Conservation (phyloP, 1,140 invertebrate genomes). For the Orius laevigatus region DNA sequence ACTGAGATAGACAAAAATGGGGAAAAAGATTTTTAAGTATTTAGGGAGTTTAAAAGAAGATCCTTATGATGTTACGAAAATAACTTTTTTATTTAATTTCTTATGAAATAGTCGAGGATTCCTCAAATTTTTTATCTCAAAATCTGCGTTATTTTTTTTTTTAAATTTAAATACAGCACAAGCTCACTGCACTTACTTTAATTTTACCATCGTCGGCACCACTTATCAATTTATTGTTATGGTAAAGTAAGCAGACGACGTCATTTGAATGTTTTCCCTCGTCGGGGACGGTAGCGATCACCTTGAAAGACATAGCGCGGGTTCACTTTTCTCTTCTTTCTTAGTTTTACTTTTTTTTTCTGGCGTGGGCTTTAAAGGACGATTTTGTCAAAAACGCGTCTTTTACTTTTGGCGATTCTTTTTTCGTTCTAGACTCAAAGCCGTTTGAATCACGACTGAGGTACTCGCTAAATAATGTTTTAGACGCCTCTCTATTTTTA, state of each 20-base stretch:
- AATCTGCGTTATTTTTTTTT: too few relatives aligned
- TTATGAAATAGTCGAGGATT: too few relatives aligned
- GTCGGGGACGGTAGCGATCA: constrained; percentile 21
- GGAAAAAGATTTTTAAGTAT: too few relatives aligned
- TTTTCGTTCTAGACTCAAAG: not conserved
- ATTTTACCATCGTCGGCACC: constrained; percentile 33
- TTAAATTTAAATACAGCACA: not conserved
- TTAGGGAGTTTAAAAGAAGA: too few relatives aligned
- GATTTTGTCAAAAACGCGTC: not conserved
- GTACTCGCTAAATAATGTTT: too few relatives aligned
- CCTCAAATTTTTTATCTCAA: too few relatives aligned
- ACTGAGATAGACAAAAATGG: too few relatives aligned
- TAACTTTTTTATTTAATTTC: too few relatives aligned
- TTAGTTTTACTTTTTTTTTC: not conserved
- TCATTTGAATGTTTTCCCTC: constrained; percentile 28
- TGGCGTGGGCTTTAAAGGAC: not conserved
- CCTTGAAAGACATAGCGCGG: constrained; percentile 10
- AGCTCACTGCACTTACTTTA: constrained; percentile 24
- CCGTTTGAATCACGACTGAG: too few relatives aligned
- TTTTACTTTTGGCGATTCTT: not conserved
- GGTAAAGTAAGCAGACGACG: constrained; percentile 26
- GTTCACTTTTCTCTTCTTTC: not conserved
- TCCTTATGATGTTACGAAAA: too few relatives aligned
- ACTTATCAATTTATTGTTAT: constrained; percentile 28
- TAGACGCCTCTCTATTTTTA: too few relatives aligned